phyloP scores from a whole-genome alignment of 2,888 invertebrate species.

The Plutella xylostella region DNA sequence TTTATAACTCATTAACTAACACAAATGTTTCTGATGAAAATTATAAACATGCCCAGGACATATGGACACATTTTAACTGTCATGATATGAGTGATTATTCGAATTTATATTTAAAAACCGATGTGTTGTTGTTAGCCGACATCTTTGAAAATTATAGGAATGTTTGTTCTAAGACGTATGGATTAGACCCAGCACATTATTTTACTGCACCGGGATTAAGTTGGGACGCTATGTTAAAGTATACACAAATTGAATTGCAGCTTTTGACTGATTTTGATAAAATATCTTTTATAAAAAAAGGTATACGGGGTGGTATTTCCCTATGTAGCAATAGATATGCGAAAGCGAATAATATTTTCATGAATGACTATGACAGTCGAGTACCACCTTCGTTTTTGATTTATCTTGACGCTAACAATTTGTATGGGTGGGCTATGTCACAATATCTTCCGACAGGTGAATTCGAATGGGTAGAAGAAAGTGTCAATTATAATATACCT shows the following conservation, averaged over 20 bases:
- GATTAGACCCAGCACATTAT: constrained; percentile 13
- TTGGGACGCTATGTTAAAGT: constrained; percentile 23
- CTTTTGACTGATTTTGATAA: constrained; percentile 19
- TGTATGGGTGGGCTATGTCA: constrained; percentile 32
- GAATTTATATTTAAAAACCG: constrained; percentile 27
- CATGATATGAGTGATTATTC: constrained; percentile 24
- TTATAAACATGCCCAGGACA: constrained; percentile 20
- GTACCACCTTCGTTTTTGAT: constrained; percentile 21
- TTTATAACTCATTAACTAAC: constrained; percentile 15
- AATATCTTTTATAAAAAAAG: constrained; percentile 17
- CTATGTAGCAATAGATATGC: constrained; percentile 23
- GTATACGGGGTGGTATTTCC: constrained; percentile 19
- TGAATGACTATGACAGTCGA: constrained; percentile 19
- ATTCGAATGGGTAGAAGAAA: constrained; percentile 25
- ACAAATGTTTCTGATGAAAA: constrained; percentile 16
- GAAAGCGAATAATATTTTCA: constrained; percentile 27
- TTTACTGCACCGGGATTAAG: constrained; percentile 16
- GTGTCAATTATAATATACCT: constrained; percentile 12
- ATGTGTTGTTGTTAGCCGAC: constrained; percentile 27
- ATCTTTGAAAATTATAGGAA: constrained; percentile 30
- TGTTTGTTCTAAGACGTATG: constrained; percentile 22
- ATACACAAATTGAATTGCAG: constrained; percentile 17
- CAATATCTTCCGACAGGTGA: constrained; percentile 23
- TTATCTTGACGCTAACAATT: constrained; percentile 31
- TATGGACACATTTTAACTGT: constrained; percentile 24